Percentiles rank a stretch among this genome's conserved stretches.
These are phyloP conservation scores for Cantharis lateralis DNA, from an alignment of 2,888 invertebrate species.

Conservation along the genomic window DNA sequence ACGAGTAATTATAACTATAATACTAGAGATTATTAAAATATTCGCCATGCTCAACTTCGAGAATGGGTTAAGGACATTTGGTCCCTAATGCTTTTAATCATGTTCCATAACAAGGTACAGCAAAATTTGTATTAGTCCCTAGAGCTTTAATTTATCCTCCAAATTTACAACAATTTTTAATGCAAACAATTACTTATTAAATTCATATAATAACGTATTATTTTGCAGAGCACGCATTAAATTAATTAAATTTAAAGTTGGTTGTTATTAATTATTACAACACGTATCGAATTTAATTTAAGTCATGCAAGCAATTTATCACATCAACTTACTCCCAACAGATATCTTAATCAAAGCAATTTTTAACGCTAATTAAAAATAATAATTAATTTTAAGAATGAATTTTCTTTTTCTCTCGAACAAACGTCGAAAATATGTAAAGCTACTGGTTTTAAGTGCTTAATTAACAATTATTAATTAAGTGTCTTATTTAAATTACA, in stretches of 20 bases:
- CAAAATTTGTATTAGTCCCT: not conserved
- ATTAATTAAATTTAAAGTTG: not conserved
- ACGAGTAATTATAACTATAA: not conserved
- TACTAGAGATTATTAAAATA: not conserved
- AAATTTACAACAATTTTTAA: not conserved
- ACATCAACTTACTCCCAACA: not conserved
- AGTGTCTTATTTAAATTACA: not conserved
- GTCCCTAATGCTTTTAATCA: not conserved
- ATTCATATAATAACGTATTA: not conserved
- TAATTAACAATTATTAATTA: not conserved
- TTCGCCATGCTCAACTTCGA: not conserved
- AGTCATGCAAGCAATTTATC: not conserved
- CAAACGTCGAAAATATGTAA: not conserved
- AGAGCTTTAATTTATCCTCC: not conserved
- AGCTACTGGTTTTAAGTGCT: not conserved
- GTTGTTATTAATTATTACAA: not conserved
- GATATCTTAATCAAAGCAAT: not conserved
- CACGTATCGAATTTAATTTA: not conserved
- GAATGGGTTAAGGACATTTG: not conserved
- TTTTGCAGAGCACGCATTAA: not conserved
- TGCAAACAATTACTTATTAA: not conserved
- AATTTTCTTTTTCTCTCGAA: not conserved
- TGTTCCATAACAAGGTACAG: not conserved
- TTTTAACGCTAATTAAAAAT: not conserved
- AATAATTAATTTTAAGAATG: not conserved